Base-by-base conservation (phyloP, 2,113 vertebrate genomes). In the Chionis minor region DNA sequence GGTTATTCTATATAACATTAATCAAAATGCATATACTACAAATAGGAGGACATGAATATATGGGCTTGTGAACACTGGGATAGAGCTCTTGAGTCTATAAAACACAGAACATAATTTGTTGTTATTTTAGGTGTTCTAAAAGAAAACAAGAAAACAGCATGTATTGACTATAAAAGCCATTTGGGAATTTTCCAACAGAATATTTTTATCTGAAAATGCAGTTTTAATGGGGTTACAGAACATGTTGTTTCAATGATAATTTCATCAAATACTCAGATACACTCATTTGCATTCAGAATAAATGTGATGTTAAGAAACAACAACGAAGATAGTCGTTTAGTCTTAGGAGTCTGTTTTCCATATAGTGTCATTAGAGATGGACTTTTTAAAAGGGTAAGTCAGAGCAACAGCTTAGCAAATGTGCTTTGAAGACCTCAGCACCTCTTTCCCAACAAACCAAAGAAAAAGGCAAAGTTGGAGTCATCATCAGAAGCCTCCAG, bases 141-240 rank as follows among this genome's bases (percentile, higher is more conserved):
- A 73, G 22, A 74, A 94, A 90, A 49, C 45, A 88, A 81, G 63
- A 75, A 95, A 96, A 52, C 14, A 47, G 52, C 26, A 83, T 55
- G 12, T 44, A 73, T 61, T 73, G 59, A 88, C 40, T 92, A 86
- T 58, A 83, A 81, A 85, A 86, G 61, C n/a, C 22, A 63, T 67
- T 86, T 67, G 81, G 89, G 86, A 84, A 44, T 92, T 94, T 96
- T 91, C 54, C 69, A 86, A 58, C 1, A 7, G 72, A 94, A 84
- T 87, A 94, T 74, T 95, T 89, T 86, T 81, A 54, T 74, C 65
- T 86, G 69, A 89, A 96, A 95, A 92, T 94, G 86, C 59, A 74
- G 55, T 89, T 74, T 97, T 95, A 95, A 83, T 95, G 55, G 63
- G 72, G 86, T 96, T 95, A 91, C 55, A 82, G 92, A 96, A 96